phyloP scores from a whole-genome alignment of 1,140 invertebrate genomes.

The Lutraria rhynchaena region DNA sequence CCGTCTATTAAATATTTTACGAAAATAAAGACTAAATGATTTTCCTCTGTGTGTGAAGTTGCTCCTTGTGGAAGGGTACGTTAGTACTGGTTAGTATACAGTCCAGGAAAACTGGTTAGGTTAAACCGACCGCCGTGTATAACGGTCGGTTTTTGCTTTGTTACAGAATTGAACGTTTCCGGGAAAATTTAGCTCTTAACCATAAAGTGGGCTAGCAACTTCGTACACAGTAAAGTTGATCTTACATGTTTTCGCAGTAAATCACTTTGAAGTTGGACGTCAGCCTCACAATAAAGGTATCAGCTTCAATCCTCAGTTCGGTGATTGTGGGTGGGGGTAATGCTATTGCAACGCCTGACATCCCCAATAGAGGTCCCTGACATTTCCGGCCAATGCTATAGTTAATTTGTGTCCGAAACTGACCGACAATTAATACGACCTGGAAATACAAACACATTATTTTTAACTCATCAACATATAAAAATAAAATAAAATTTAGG shows the following conservation, averaged over 20 bases:
- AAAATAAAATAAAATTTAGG: not conserved
- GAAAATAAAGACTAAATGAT: too few relatives aligned
- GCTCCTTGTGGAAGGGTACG: too few relatives aligned
- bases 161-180: too few relatives aligned
- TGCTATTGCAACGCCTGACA: conserved; percentile 97
- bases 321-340: conserved; percentile 97
- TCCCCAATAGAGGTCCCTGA: conserved; percentile 92
- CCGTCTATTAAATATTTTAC: too few relatives aligned
- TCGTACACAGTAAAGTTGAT: too few relatives aligned
- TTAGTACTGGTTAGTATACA: too few relatives aligned
- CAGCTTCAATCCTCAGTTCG: conserved; percentile 96
- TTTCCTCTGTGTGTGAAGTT: too few relatives aligned
- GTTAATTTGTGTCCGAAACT: conserved; percentile 94
- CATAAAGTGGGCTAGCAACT: too few relatives aligned
- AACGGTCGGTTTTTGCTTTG: too few relatives aligned
- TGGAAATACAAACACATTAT: conserved; percentile 81
- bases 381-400: conserved; percentile 91
- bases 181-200: too few relatives aligned
- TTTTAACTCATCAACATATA: not conserved
- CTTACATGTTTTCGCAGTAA: conserved; percentile 97
- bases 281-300: conserved; percentile 98
- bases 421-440: conserved; percentile 95
- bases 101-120: too few relatives aligned
- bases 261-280: conserved; percentile 98
- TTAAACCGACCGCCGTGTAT: too few relatives aligned